Conservation (phyloP, 1,140 invertebrate genomes). For the Berghia stephanieae region DNA sequence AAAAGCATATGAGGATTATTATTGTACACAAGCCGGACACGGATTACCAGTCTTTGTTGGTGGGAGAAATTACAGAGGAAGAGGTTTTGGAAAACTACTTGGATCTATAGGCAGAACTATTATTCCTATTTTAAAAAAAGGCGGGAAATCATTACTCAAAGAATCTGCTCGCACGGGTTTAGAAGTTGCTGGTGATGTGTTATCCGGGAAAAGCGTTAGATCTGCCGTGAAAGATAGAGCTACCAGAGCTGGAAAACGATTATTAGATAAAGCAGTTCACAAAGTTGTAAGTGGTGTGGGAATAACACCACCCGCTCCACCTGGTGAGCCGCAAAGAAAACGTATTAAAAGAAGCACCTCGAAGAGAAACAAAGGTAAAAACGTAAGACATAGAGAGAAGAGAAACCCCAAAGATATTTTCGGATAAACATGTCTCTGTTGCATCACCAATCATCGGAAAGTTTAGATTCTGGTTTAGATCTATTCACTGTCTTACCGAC, state of each 20-base stretch:
- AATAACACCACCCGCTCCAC: neutral
- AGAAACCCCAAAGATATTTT: slow-evolving; percentile 10
- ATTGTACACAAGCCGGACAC: neutral
- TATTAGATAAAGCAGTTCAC: neutral
- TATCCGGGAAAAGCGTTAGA: slow-evolving; percentile 13
- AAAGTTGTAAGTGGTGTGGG: neutral
- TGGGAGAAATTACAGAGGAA: neutral
- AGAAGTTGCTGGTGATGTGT: neutral
- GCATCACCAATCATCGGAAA: slow-evolving; percentile 14
- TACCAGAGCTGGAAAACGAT: neutral
- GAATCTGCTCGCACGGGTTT: slow-evolving; percentile 1
- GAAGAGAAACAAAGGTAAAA: neutral
- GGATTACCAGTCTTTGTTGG: slow-evolving; percentile 14
- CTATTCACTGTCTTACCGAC: neutral
- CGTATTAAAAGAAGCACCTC: slow-evolving; percentile 10
- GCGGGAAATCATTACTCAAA: neutral
- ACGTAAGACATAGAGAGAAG: neutral
- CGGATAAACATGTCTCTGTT: slow-evolving; percentile 9
- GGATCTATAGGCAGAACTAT: neutral
- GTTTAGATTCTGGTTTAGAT: neutral
- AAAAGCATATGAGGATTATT: slow-evolving; percentile 8
- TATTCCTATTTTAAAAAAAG: neutral
- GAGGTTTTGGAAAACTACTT: neutral
- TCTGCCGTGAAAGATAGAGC: neutral
- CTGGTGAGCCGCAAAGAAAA: neutral